Evolutionary conservation across 1,140 invertebrate genomes (phyloP).

Genomic region (Popillia japonica): DNA sequence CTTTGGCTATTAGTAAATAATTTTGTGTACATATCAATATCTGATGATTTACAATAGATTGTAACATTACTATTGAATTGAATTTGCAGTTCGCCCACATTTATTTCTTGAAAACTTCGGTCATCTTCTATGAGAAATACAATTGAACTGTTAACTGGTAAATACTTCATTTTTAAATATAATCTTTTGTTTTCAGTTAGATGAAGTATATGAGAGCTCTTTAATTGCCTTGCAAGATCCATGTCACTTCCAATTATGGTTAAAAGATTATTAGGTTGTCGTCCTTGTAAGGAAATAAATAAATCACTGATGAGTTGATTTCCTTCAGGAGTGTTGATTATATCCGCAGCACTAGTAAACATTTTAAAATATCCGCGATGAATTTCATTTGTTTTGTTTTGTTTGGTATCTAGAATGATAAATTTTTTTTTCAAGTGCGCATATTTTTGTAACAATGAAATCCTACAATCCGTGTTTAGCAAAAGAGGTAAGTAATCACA

Average conservation of each 20-base stretch:
- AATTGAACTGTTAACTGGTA: neutral
- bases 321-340: neutral
- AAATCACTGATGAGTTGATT: neutral
- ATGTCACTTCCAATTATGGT: neutral
- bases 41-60: neutral
- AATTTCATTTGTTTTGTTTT: neutral
- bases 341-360: neutral
- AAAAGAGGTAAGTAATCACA: neutral
- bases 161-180: neutral
- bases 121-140: neutral
- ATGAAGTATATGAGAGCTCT: neutral
- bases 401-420: neutral
- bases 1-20: neutral
- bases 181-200: neutral
- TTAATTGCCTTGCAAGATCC: neutral
- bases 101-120: neutral
- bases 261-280: neutral
- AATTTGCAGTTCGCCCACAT: neutral
- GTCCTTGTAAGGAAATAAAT: conserved; percentile 18
- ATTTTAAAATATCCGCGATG: neutral
- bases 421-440: conserved; percentile 6
- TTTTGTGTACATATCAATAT: neutral
- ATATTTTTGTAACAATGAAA: neutral
- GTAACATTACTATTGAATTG: neutral
- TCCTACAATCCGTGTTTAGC: neutral